Conservation (phyloP, 2,113 vertebrate genomes). For the Coregonus clupeaformis region DNA sequence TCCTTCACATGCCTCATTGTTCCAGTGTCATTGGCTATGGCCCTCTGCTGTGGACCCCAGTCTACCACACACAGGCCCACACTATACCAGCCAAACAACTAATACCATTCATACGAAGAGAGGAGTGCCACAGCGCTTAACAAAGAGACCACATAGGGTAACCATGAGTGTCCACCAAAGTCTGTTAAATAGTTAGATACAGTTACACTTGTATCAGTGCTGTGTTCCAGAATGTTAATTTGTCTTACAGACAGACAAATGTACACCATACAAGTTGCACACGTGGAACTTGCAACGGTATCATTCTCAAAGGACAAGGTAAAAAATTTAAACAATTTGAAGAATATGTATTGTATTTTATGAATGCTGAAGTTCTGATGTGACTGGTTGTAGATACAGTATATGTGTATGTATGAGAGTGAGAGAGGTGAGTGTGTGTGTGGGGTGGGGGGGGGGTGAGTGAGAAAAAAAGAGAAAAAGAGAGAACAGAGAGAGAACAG, state of each 20-base stretch:
- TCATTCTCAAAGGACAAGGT: background rate
- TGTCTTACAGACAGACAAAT: background rate
- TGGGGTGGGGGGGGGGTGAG: no score
- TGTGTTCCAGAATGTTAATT: background rate
- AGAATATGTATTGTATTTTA: background rate
- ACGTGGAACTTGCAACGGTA: background rate
- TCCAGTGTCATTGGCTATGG: slow-evolving; percentile 8
- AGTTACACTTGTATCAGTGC: no score
- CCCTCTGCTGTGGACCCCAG: background rate
- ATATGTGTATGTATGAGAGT: background rate
- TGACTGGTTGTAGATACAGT: background rate
- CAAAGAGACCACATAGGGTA: no score
- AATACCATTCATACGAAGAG: background rate
- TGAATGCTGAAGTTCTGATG: background rate
- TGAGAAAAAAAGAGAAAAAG: background rate
- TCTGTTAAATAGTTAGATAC: background rate
- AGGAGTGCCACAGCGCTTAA: background rate
- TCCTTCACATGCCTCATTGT: background rate
- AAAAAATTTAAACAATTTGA: background rate
- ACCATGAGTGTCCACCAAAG: background rate
- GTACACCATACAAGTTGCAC: background rate
- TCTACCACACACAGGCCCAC: slow-evolving; percentile 15
- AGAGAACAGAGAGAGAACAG: slow-evolving; percentile 2
- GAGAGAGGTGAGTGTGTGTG: background rate
- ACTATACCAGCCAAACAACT: slow-evolving; percentile 6